phyloP scores from a whole-genome alignment of 2,797 vertebrate genomes.

The Bucorvus abyssinicus region DNA sequence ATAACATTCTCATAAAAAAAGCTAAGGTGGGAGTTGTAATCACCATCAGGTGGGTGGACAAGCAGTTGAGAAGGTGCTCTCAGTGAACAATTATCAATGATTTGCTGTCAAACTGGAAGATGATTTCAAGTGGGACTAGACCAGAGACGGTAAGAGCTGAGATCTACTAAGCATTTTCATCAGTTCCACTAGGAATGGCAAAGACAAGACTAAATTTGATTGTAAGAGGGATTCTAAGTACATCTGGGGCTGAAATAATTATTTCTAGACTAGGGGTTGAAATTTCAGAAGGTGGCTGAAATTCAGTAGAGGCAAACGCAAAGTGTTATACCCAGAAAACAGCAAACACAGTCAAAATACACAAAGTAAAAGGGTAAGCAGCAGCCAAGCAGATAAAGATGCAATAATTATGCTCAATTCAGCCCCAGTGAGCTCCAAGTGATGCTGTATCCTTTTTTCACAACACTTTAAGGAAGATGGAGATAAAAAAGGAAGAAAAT shows the following conservation, averaged over 20 bases:
- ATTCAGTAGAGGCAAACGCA: not conserved
- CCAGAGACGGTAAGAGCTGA: not conserved
- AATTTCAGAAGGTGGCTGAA: not conserved
- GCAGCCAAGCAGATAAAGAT: not conserved
- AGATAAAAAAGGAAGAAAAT: not conserved
- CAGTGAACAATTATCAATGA: not conserved
- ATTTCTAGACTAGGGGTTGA: not conserved
- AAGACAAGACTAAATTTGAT: not conserved
- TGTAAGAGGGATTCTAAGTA: not conserved
- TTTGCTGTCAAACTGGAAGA: not conserved
- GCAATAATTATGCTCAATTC: not conserved
- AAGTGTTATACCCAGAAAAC: not conserved
- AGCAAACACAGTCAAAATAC: not conserved
- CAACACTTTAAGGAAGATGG: not conserved
- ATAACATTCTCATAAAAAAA: not conserved
- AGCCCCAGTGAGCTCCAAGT: not conserved
- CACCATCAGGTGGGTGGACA: not conserved
- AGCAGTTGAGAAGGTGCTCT: not conserved
- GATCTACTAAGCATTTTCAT: not conserved
- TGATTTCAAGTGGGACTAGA: not conserved
- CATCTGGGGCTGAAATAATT: not conserved
- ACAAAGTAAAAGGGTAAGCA: not conserved
- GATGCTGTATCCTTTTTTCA: not conserved
- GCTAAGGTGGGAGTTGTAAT: not conserved
- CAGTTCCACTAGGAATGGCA: not conserved